Evolutionary conservation across 2,797 vertebrate species (phyloP).

Genomic region (Hephaestus fuliginosus): DNA sequence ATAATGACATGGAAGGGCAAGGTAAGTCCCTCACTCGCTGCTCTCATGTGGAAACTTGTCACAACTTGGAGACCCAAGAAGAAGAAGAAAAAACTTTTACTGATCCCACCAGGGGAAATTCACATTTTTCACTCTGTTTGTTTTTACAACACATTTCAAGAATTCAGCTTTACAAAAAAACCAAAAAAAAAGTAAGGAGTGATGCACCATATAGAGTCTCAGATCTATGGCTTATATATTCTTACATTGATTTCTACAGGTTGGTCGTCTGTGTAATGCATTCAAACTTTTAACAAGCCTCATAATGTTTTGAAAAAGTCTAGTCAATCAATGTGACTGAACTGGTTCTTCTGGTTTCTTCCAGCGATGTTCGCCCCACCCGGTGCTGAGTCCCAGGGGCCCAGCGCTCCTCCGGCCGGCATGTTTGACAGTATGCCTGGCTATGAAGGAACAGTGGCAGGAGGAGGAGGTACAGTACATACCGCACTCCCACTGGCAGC

Average conservation of each 20-base stretch:
- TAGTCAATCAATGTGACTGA: conserved; percentile 1
- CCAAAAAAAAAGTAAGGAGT: too few species aligned
- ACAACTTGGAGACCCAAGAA: background rate
- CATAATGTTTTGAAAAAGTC: background rate
- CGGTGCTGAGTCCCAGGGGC: conserved; percentile 19
- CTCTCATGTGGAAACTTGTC: background rate
- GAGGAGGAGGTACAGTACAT: conserved; percentile 77
- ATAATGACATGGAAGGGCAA: conserved; percentile 30
- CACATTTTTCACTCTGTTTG: too few species aligned
- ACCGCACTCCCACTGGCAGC: background rate
- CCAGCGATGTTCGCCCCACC: conserved; percentile 80
- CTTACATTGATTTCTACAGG: too few species aligned
- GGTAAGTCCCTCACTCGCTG: conserved; percentile 47
- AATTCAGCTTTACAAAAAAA: background rate
- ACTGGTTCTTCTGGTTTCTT: conserved; percentile 75
- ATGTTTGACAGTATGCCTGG: conserved; percentile 86
- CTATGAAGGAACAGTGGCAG: conserved; percentile 84
- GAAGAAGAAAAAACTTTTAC: too few species aligned
- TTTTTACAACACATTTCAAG: too few species aligned
- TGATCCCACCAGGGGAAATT: too few species aligned
- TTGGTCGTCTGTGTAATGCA: background rate
- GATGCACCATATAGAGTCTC: too few species aligned
- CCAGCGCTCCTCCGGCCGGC: conserved; percentile 82
- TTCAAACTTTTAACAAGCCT: background rate
- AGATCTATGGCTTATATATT: background rate